phyloP scores from a whole-genome alignment of 2,113 vertebrate genomes.

The Lutjanus erythropterus region DNA sequence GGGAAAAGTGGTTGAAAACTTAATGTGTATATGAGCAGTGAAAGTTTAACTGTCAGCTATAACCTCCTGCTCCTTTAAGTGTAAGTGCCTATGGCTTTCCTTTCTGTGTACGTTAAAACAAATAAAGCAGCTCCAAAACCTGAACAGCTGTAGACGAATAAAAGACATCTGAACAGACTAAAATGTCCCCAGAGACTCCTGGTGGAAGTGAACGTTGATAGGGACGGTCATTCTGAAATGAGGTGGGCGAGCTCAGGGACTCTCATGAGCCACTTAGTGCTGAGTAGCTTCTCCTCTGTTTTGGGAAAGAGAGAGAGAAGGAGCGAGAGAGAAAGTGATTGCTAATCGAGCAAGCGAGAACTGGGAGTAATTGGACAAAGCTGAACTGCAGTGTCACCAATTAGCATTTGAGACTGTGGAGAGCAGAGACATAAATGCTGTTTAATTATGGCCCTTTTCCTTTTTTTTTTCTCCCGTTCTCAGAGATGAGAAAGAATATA shows the following conservation, averaged over 20 bases:
- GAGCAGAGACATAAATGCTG: constrained; percentile 62
- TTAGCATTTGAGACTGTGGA: constrained; percentile 71
- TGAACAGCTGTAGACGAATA: background rate
- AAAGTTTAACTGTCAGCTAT: background rate
- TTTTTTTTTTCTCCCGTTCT: constrained; percentile 20
- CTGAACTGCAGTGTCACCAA: constrained; percentile 75
- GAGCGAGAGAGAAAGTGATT: constrained; percentile 60
- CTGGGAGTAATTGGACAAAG: constrained; percentile 76
- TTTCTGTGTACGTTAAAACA: background rate
- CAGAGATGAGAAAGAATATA: constrained; percentile 45
- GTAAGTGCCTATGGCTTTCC: background rate
- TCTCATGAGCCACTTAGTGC: constrained; percentile 41
- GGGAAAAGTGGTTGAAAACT: background rate
- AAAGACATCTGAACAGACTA: background rate
- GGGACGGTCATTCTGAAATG: constrained; percentile 21
- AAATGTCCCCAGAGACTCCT: background rate
- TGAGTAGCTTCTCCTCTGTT: constrained; percentile 36
- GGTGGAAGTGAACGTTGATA: background rate
- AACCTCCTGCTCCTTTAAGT: background rate
- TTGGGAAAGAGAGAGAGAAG: constrained; percentile 19
- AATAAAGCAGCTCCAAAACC: background rate
- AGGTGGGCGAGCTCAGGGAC: background rate
- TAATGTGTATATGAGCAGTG: background rate
- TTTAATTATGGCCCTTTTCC: constrained; percentile 64
- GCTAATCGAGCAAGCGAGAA: constrained; percentile 75